Evolutionary conservation across 2,888 invertebrate species (phyloP), one percentile per base, ranked within the genome.

Genomic region (Ochropleura leucogaster): DNA sequence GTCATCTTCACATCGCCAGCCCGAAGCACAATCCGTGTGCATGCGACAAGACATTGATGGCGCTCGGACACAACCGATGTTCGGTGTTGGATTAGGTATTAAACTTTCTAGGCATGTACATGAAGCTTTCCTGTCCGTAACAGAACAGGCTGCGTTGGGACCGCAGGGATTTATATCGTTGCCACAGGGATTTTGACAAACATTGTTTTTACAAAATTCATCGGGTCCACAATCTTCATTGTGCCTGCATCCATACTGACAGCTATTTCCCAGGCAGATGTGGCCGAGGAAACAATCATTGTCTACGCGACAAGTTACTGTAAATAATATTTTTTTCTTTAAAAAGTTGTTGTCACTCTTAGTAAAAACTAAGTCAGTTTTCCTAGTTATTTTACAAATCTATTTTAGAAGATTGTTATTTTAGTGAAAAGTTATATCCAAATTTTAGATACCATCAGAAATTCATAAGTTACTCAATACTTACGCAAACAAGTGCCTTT

Each of bases 281-380:
- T 99, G 98, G 0, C 99, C 99, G 76, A 99, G 96, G 97, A 99
- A 99, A 89, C 99, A 99, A 89, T 99, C 99, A 89, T 99, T 98
- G 91, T 99, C 99, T 1, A 98, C 98, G 66, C 98, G 97, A 90
- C 99, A 99, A 5, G 99, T 99, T 75, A 99, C 97, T 97, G 92
- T 74, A 89, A 96, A 88, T 55, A 76, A 75, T 55, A 77, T 57
- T 20, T 16, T 1, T 9, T 40, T 9, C n/a, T 68, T 65, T 69
- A 44, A 42, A 20, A 75, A 12, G 9, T 4, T 46, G 14, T 44
- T 40, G 40, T 10, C 40, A 59, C 4, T 55, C 14, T 77, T 16
- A 51, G 1, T 60, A 7, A 60, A n/a, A 44, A 42, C 6, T 49
- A 2, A 77, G 20, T n/a, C 0, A 73, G 5, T 14, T 63, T 46